Base-by-base conservation (phyloP, 2,797 vertebrate genomes). In the Bradypodion ventrale region DNA sequence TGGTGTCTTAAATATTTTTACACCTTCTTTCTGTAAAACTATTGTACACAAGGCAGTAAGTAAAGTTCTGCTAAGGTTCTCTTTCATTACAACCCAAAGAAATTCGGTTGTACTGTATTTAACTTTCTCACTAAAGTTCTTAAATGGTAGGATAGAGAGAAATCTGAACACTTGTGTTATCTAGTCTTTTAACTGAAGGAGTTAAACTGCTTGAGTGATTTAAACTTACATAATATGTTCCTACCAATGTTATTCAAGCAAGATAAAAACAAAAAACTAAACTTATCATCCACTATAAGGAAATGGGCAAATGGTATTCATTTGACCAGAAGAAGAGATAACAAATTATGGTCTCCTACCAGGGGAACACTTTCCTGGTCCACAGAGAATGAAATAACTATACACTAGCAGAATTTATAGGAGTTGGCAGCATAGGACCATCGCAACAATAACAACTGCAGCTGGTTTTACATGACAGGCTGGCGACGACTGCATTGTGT, bases 341-440 rank as follows among this genome's bases (percentile, higher is more conserved):
- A n/a, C 83, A 81, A 40, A 79, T 32, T n/a, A 77, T 87, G 84
- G 75, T 84, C n/a, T 73, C 29, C 27, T 46, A 27, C 46, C 9
- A 46, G 70, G 13, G n/a, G 46, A 27, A 19, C 44, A 74, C 52
- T 29, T n/a, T 44, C 16, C n/a, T 40, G 2, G 5, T 49, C 23
- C n/a, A 16, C 2, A 49, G 72, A 29, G 27, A 15, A 74, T 32
- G 6, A n/a, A 74, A 74, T 15, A 6, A 74, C n/a, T 29, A 49
- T 29, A n/a, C 29, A 44, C 15, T 42, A 49, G 4, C 12, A 19
- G 29, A n/a, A 27, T n/a, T 74, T 25, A 44, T 2, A 74, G 27
- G 44, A n/a, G 40, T 15, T 40, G 49, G 15, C 5, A 74, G 44
- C 42, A 46, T 7, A 27, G 37, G 27, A 7, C 12, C 42, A n/a